Evolutionary conservation across 2,888 invertebrate genomes (phyloP), one percentile per base, ranked within the genome.

Genomic region (Platynereis dumerilii): DNA sequence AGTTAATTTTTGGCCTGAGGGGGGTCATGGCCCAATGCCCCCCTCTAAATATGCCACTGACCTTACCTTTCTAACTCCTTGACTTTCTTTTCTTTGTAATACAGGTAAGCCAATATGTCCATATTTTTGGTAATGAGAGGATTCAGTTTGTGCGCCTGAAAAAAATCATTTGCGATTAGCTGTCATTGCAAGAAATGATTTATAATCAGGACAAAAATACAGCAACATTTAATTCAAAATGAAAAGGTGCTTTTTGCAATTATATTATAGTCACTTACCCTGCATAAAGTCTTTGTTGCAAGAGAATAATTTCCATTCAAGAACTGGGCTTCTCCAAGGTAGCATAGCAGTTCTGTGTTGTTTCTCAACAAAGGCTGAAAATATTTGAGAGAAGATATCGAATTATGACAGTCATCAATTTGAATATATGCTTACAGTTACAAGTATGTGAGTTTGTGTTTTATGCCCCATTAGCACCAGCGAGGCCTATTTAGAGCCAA

Each of bases 251-350:
- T n/a, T n/a, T n/a, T n/a, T n/a, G n/a, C n/a, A n/a, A n/a, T n/a
- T 12, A 34, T 12, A 12, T 34, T 34, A n/a, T 48, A 48, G n/a
- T 20, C 7, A 65, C 76, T 71, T 75, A 86, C 87, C 75, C 84
- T 75, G 66, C 84, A 82, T 39, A 87, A 80, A 24, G 83, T 80
- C 28, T 76, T 69, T 54, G 90, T 84, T 0, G 92, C 91, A 75
- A 88, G 88, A 48, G 86, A 86, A 72, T 89, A 88, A 73, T 91
- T 90, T 7, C 92, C 92, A 72, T 89, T 87, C 74, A 89, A 90
- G 78, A 91, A 90, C 75, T 90, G 88, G 61, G 91, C 89, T 79
- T 90, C 89, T 0, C 91, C 92, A 77, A 92, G 88, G 56, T 89
- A 87, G 0, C 89, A 87, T 64, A 92, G 83, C 48, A 92, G 81